Evolutionary conservation across 2,888 invertebrate species (phyloP).

Genomic region (Chrysodeixis includens): DNA sequence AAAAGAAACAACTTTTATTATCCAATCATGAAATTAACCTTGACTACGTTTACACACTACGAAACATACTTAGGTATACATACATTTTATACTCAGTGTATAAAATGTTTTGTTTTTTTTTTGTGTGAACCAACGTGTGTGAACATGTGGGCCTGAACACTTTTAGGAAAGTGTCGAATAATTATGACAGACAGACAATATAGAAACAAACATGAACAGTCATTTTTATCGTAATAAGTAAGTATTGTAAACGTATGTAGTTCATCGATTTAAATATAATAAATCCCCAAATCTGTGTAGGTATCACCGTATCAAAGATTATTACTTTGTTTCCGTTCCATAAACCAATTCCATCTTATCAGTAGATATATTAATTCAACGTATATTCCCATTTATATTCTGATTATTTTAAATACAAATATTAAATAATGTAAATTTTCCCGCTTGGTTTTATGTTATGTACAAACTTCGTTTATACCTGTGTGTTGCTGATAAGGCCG

Average conservation of each 20-base stretch:
- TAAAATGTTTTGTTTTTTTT: too few species aligned
- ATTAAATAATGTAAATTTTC: conserved; percentile 12
- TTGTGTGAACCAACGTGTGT: too few species aligned
- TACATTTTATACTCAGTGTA: too few species aligned
- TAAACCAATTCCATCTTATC: not conserved
- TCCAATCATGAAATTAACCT: too few species aligned
- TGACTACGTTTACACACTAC: too few species aligned
- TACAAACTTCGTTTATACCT: conserved; percentile 15
- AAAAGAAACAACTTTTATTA: too few species aligned
- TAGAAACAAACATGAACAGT: too few species aligned
- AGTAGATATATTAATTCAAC: not conserved
- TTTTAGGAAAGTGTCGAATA: too few species aligned
- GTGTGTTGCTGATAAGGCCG: conserved; percentile 24
- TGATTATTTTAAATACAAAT: not conserved
- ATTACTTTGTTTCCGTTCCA: not conserved
- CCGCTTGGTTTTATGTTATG: conserved; percentile 10
- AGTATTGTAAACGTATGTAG: not conserved
- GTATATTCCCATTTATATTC: not conserved
- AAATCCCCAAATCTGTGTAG: not conserved
- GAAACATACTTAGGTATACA: too few species aligned
- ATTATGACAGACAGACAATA: too few species aligned
- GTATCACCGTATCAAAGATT: not conserved
- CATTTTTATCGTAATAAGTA: too few species aligned
- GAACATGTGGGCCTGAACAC: too few species aligned
- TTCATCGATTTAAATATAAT: not conserved